Conservation (phyloP, 2,888 invertebrate species). For the Fragum sueziense region DNA sequence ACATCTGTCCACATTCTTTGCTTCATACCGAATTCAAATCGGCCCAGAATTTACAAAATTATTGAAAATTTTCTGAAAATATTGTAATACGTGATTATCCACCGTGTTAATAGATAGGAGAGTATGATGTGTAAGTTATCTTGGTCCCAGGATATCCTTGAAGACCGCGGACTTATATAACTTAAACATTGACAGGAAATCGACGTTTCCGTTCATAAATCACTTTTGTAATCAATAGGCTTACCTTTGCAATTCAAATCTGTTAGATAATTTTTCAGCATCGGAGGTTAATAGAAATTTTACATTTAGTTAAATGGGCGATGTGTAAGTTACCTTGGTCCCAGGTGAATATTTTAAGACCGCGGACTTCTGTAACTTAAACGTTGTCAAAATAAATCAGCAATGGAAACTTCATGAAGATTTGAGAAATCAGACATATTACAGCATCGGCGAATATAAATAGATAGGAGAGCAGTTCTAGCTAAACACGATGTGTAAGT, state of each 20-base stretch:
- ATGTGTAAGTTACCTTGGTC: conserved; percentile 41
- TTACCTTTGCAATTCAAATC: too few relatives aligned
- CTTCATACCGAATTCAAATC: too few relatives aligned
- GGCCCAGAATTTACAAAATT: too few relatives aligned
- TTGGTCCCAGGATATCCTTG: conserved; percentile 40
- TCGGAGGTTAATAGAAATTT: not conserved
- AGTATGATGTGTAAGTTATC: conserved; percentile 37
- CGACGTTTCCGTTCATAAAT: not conserved
- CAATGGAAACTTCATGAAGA: too few relatives aligned
- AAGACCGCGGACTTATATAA: conserved; percentile 38
- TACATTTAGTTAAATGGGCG: not conserved
- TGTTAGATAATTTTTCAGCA: too few relatives aligned
- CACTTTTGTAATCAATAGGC: too few relatives aligned
- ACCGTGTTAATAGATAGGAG: not conserved
- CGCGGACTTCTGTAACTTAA: conserved; percentile 35
- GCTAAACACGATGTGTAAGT: conserved; percentile 24
- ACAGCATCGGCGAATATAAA: too few relatives aligned
- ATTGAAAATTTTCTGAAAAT: too few relatives aligned
- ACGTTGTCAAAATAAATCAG: too few relatives aligned
- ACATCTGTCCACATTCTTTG: too few relatives aligned
- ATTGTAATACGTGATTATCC: too few relatives aligned
- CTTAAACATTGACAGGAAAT: conserved; percentile 23
- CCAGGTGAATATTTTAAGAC: conserved; percentile 25
- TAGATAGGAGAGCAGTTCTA: not conserved
- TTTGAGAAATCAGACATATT: too few relatives aligned